Evolutionary conservation across 2,797 vertebrate genomes (phyloP), one percentile per base, ranked within the genome.

Genomic region (Linurgus olivaceus): DNA sequence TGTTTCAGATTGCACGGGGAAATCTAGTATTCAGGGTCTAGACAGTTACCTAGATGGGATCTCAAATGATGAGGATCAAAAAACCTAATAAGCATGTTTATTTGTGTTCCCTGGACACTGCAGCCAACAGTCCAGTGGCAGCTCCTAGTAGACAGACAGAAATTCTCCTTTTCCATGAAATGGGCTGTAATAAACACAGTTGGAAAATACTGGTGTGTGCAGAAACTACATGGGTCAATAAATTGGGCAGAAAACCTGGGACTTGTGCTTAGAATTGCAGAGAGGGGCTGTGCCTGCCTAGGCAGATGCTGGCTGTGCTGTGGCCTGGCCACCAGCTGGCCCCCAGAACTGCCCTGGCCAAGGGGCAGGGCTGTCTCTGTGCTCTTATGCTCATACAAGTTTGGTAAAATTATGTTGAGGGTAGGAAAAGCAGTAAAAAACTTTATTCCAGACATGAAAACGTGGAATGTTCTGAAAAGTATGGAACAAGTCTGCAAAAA

Each of bases 321-420:
- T 18, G 13, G 48, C 38, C 48, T 14, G 13, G 40, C 40, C 40
- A 42, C 40, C 40, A 42, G 40, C 40, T 42, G 40, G 42, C 54
- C 47, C 31, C 1, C 15, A 45, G 19, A 62, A 5, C n/a, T 5
- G 8, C 25, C 11, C 14, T 5, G 35, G 42, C 38, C 0, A 0
- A 4, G 45, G 10, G 28, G 29, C 71, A 62, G 25, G 12, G 33
- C 24, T 2, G 0, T 35, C 37, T 47, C 24, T 2, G 1, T 4
- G 1, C 12, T 68, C 26, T 65, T 37, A 2, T 40, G 10, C 74
- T 81, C 17, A 0, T 61, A 4, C 29, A 18, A 4, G 13, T 81
- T 59, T 29, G 59, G 11, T 52, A 57, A 54, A 88, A 78, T 44
- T 9, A 45, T 24, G 7, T 9, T 68, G 45, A 33, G 13, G 11